A percentile compares a stretch with the other conserved stretches of the same genome.
Evolutionary conservation across 2,888 invertebrate genomes (phyloP).

Genomic region (Aspidiotus destructor): DNA sequence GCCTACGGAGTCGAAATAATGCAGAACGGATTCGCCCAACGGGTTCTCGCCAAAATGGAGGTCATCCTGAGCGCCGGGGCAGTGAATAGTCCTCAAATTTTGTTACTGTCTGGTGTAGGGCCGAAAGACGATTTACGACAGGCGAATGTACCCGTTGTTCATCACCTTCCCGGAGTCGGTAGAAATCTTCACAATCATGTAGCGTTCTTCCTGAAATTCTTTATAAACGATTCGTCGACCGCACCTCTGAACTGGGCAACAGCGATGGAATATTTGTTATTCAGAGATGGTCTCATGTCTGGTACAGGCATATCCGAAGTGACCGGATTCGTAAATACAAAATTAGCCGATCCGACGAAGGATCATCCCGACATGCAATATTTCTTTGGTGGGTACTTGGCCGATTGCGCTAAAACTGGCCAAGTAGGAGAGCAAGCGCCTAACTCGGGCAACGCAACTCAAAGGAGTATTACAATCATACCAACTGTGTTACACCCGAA

Average conservation of each 20-base stretch:
- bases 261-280: conserved; percentile 80
- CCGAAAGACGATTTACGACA: conserved; percentile 57
- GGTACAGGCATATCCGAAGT: conserved; percentile 81
- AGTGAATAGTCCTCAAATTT: conserved; percentile 85
- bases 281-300: conserved; percentile 80
- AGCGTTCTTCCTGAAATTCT: conserved; percentile 66
- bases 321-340: conserved; percentile 70
- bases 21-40: conserved; percentile 36
- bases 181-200: conserved; percentile 80
- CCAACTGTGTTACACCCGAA: conserved; percentile 77
- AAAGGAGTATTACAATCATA: conserved; percentile 59
- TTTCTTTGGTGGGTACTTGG: conserved; percentile 78
- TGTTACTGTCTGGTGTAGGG: conserved; percentile 82
- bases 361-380: conserved; percentile 77
- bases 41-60: conserved; percentile 56
- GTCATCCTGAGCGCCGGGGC: conserved; percentile 62
- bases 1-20: conserved; percentile 50
- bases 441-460: conserved; percentile 42
- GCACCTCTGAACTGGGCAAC: conserved; percentile 83
- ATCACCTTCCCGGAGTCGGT: conserved; percentile 70
- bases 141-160: conserved; percentile 55
- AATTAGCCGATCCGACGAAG: conserved; percentile 60
- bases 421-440: conserved; percentile 70
- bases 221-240: conserved; percentile 73
- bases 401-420: conserved; percentile 75